Conservation (phyloP, 1,140 invertebrate species). For the Aphis craccivora region DNA sequence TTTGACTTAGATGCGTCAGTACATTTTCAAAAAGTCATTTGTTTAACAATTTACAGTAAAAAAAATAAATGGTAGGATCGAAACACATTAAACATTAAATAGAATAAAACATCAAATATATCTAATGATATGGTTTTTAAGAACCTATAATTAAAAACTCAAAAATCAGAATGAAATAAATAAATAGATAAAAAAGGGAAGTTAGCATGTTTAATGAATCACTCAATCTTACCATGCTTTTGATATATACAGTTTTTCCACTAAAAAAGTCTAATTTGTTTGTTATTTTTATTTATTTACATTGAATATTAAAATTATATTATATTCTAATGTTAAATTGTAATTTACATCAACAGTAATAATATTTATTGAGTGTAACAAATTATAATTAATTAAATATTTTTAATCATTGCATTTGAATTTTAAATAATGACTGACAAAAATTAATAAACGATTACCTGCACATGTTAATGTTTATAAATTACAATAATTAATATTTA, state of each 20-base stretch:
- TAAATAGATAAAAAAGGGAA: not conserved
- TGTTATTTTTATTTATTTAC: not conserved
- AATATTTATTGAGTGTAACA: not conserved
- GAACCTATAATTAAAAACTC: not conserved
- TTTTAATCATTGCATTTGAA: not conserved
- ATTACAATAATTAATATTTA: not conserved
- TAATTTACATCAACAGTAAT: not conserved
- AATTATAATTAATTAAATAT: slow-evolving; percentile 2
- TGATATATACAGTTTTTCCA: not conserved
- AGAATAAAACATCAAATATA: not conserved
- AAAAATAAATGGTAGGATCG: not conserved
- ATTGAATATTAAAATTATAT: not conserved
- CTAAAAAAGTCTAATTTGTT: not conserved
- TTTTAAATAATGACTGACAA: not conserved
- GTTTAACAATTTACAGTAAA: not conserved
- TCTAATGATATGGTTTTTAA: not conserved
- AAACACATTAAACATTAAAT: not conserved
- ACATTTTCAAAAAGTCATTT: not conserved
- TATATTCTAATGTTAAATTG: not conserved
- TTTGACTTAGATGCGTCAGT: not conserved
- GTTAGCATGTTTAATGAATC: not conserved
- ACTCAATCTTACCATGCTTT: not conserved
- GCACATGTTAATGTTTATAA: not conserved
- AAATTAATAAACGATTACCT: not conserved
- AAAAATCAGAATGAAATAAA: not conserved